A percentile compares a stretch with the other conserved stretches of the same genome.
phyloP scores from a whole-genome alignment of 2,888 invertebrate genomes.

The Dorcus hopei region DNA sequence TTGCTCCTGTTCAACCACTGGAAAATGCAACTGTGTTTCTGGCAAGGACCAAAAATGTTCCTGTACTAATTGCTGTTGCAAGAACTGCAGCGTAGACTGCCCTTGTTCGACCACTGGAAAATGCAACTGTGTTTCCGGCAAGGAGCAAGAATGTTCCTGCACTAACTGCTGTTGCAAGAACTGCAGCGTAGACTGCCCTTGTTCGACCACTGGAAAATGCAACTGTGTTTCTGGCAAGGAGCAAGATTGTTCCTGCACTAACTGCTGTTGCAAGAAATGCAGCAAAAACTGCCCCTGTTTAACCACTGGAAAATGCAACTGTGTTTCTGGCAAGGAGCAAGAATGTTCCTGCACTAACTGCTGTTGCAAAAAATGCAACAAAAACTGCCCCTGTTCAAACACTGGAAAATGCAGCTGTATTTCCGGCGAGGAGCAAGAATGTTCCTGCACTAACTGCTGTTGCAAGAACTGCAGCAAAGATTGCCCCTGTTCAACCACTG shows the following conservation, averaged over 20 bases:
- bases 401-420: conserved; percentile 10
- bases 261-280: conserved; percentile 2
- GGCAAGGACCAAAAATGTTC: background rate
- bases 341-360: conserved; percentile 1
- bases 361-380: background rate
- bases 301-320: conserved; percentile 3
- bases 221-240: conserved; percentile 9
- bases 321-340: background rate
- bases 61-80: conserved; percentile 1
- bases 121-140: background rate
- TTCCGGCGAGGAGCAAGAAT: conserved; percentile 5
- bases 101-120: background rate
- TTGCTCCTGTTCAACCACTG: background rate
- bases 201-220: conserved; percentile 3
- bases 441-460: conserved; percentile 7
- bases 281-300: no score
- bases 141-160: conserved; percentile 1
- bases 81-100: background rate
- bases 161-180: conserved; percentile 4
- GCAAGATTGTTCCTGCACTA: conserved; percentile 6
- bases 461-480: conserved; percentile 2
- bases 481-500: background rate
- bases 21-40: background rate
- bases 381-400: background rate
- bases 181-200: conserved; percentile 1